Evolutionary conservation across 2,888 invertebrate species (phyloP), one percentile per base, ranked within the genome.

Genomic region (Lycophotia porphyrea): DNA sequence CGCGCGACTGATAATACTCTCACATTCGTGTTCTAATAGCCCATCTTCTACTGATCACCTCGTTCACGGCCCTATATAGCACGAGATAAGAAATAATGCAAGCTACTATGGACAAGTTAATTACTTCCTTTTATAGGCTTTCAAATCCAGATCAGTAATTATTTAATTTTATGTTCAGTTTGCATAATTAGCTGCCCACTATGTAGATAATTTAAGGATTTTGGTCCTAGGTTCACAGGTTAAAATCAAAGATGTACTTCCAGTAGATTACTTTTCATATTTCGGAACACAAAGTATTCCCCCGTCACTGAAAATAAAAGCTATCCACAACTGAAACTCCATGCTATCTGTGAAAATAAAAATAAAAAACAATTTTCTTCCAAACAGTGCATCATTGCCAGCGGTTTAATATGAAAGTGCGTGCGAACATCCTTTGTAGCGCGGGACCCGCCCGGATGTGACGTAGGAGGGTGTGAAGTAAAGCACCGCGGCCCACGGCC

Each of bases 1-100:
- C 77, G 86, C 80, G 84, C 86, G 84, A 84, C 85, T 88, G 89
- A 89, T 91, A 93, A 90, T 90, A 83, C 74, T 88, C 87, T 90
- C 90, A 90, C 89, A 88, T 89, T 89, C 88, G 80, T 80, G 82
- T 80, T 84, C 87, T 90, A 89, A 90, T 90, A 88, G 90, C 83
- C 85, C 80, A 81, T 85, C 84, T 74, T 85, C 87, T 86, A 86
- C 80, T 84, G 85, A 84, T 86, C 82, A 84, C 84, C 84, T 86
- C 84, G 84, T 88, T 84, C 78, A 76, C 68, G 52, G 70, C 61
- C 71, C 79, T 78, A 87, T 82, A 86, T 81, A 76, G 71, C 52
- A 44, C 61, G 58, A 82, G 87, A 85, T 87, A 85, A 82, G 75
- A 61, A 69, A 58, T 81, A 74, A 79, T 84, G 63, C 31, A 49